Percentiles rank a stretch among this genome's conserved stretches.
These are phyloP conservation scores for Argyrosomus japonicus DNA, from an alignment of 2,113 vertebrate species.

Conservation along the genomic window DNA sequence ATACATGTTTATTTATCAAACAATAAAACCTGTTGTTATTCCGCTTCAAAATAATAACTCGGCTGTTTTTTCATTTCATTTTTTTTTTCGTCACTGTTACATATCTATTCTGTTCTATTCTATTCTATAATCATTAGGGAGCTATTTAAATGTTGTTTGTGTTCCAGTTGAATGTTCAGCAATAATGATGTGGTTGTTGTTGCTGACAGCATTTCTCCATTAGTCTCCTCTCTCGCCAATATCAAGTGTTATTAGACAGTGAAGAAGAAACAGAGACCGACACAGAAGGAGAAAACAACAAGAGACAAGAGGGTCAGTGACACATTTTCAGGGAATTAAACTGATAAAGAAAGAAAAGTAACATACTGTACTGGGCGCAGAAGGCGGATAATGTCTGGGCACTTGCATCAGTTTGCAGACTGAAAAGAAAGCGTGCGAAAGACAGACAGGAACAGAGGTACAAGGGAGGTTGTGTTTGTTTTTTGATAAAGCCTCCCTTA, in stretches of 20 bases:
- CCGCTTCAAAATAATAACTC: slow-evolving; percentile 5
- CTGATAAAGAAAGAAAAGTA: slow-evolving; percentile 29
- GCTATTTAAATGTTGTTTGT: slow-evolving; percentile 61
- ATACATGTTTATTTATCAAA: slow-evolving; percentile 26
- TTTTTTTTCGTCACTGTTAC: neutral
- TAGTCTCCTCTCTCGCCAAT: slow-evolving; percentile 38
- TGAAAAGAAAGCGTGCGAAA: slow-evolving; percentile 31
- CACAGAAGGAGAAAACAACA: slow-evolving; percentile 15
- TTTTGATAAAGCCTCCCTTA: slow-evolving; percentile 78
- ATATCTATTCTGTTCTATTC: slow-evolving; percentile 3
- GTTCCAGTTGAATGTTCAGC: slow-evolving; percentile 57
- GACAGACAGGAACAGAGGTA: slow-evolving; percentile 50
- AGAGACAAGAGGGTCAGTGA: slow-evolving; percentile 35
- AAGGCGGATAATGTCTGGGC: slow-evolving; percentile 21
- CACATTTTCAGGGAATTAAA: slow-evolving; percentile 44
- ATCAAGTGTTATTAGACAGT: slow-evolving; percentile 61
- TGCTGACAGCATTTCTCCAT: slow-evolving; percentile 52
- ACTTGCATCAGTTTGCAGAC: slow-evolving; percentile 31
- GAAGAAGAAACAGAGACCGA: slow-evolving; percentile 15
- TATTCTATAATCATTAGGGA: slow-evolving; percentile 34
- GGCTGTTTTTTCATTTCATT: neutral
- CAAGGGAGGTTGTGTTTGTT: slow-evolving; percentile 75
- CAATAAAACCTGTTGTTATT: neutral
- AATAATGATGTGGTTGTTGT: slow-evolving; percentile 60
- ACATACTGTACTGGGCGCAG: neutral